phyloP scores from a whole-genome alignment of 2,797 vertebrate genomes.

The Borostomias antarcticus region DNA sequence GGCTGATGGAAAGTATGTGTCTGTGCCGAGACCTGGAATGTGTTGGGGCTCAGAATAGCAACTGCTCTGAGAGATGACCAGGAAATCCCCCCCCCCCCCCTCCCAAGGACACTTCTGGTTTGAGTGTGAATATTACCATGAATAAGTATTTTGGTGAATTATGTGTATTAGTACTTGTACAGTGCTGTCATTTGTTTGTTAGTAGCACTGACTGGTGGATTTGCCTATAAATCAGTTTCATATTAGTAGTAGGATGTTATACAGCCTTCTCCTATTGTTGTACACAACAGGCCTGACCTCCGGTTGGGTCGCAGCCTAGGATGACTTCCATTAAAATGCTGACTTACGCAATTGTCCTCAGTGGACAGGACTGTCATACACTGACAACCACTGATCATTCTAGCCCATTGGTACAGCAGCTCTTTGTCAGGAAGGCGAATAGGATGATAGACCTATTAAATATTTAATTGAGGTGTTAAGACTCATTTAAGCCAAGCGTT shows the following conservation, averaged over 20 bases:
- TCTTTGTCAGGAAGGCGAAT: not conserved
- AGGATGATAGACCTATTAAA: slow-evolving; percentile 9
- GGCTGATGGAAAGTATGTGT: slow-evolving; percentile 66
- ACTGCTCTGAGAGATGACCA: slow-evolving; percentile 61
- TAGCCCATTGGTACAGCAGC: not conserved
- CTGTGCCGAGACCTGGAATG: slow-evolving; percentile 64
- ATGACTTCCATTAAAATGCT: no score
- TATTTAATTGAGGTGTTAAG: slow-evolving; percentile 24
- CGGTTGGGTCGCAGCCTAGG: not conserved
- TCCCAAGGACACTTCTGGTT: slow-evolving; percentile 57
- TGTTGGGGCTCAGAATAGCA: slow-evolving; percentile 71
- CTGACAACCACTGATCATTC: not conserved
- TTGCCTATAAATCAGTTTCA: slow-evolving; percentile 1
- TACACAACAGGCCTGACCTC: not conserved
- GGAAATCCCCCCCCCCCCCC: slow-evolving; percentile 66
- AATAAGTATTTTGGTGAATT: no score
- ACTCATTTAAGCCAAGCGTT: slow-evolving; percentile 24
- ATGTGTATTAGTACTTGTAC: no score
- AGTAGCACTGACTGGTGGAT: not conserved
- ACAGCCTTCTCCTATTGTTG: not conserved
- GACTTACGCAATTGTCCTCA: no score
- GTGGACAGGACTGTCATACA: not conserved
- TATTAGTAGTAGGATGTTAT: not conserved
- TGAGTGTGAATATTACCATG: slow-evolving; percentile 14
- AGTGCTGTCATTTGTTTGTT: no score